phyloP scores from a whole-genome alignment of 1,140 invertebrate genomes.

The Octopus sinensis region DNA sequence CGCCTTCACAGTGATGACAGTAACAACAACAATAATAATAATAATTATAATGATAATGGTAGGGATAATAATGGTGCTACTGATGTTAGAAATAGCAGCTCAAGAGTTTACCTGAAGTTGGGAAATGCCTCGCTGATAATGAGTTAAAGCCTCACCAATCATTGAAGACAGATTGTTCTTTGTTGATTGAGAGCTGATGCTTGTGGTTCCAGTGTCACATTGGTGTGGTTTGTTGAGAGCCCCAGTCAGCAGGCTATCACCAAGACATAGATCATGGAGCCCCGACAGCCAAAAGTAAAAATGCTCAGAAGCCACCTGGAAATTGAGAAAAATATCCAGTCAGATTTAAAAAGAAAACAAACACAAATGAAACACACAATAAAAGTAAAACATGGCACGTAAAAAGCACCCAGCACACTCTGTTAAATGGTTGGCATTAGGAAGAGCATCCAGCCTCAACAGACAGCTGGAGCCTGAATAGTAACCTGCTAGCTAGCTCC shows the following conservation, averaged over 20 bases:
- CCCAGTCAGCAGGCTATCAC: conserved; percentile 53
- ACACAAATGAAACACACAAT: not conserved
- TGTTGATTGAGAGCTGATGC: not conserved
- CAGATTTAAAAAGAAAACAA: not conserved
- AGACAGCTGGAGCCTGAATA: too few species aligned
- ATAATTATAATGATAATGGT: too few species aligned
- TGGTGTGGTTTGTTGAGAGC: not conserved
- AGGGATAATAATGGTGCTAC: too few species aligned
- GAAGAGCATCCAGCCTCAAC: too few species aligned
- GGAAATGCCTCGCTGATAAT: conserved; percentile 65
- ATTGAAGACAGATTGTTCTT: conserved; percentile 34
- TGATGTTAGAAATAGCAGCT: too few species aligned
- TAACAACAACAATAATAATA: too few species aligned
- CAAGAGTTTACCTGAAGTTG: conserved; percentile 63
- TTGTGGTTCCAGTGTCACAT: too few species aligned
- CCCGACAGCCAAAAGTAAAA: conserved; percentile 86
- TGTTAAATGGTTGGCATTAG: too few species aligned
- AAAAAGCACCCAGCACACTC: too few species aligned
- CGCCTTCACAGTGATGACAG: too few species aligned
- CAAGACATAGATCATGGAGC: conserved; percentile 60
- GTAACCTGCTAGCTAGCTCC: too few species aligned
- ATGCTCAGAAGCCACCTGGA: conserved; percentile 82
- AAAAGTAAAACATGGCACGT: not conserved
- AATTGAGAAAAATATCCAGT: conserved; percentile 1
- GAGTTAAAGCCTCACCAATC: conserved; percentile 44